Base-by-base conservation (phyloP, 2,797 vertebrate species). In the Eremophila alpestris region DNA sequence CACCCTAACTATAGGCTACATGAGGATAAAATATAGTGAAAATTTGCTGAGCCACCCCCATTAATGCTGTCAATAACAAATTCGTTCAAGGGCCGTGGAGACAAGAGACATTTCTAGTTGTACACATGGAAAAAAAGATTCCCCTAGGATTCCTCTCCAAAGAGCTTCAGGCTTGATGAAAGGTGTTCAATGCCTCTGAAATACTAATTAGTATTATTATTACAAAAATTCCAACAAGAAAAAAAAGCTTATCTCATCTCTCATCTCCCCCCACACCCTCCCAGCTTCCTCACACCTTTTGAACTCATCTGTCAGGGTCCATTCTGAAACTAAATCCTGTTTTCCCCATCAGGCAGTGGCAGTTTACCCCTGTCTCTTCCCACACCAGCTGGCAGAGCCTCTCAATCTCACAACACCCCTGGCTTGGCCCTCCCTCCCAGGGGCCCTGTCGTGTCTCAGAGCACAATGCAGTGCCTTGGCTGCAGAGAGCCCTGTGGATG, bases 251-350 rank as follows among this genome's bases (percentile, higher is more conserved):
- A 43, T 71, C 70, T 86, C 9, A 2, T 87, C 77, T 80, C 49
- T 90, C 54, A 51, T 46, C 71, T 81, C 36, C 43, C 80, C 30
- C 13, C 12, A 34, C 9, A 32, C 38, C 56, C 84, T 69, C 63
- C 29, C 74, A 77, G 60, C 51, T 70, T 80, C 59, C 76, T 78
- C 60, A 54, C 83, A 88, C 89, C 86, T 95, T 96, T 84, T 10
- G 71, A 96, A 82, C 48, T 96, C 86, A 95, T 96, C 96, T 96
- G 85, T 74, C 96, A 95, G 83, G 81, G 83, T 95, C 80, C 6
- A 6, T 85, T 91, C 87, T 89, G 79, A 89, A 97, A 91, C 43
- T 6, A 54, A 92, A 89, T 89, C 83, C 69, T 85, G 63, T 85
- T 55, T 74, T 95, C 38, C 45, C n/a, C 67, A 56, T 73, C 11